Evolutionary conservation across 2,888 invertebrate species (phyloP).

Genomic region (Ectobius pallidus): DNA sequence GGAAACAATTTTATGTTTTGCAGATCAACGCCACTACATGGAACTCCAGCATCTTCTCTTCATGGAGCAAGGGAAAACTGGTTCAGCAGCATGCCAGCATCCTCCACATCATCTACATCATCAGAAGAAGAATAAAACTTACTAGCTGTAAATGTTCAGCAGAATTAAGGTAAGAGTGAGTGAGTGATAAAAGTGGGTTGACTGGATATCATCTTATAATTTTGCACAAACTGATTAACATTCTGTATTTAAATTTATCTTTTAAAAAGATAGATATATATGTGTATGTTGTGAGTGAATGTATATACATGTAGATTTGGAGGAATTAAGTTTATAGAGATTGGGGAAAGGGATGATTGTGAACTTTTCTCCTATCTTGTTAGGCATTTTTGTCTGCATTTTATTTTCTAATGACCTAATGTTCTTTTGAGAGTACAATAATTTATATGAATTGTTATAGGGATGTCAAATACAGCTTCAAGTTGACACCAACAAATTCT

Average conservation of each 20-base stretch:
- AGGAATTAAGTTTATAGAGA: no score
- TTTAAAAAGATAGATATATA: background rate
- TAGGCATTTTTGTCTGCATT: no score
- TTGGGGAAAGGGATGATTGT: no score
- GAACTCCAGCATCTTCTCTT: constrained; percentile 48
- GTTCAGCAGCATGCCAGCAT: constrained; percentile 62
- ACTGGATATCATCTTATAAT: constrained; percentile 4
- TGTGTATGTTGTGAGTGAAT: background rate
- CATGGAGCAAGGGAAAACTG: constrained; percentile 59
- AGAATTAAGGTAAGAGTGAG: background rate
- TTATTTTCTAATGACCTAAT: no score
- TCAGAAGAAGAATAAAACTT: constrained; percentile 43
- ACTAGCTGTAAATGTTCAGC: background rate
- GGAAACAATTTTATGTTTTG: no score
- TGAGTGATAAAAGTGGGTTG: background rate
- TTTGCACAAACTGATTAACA: constrained; percentile 1
- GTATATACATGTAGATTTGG: background rate
- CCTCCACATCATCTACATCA: constrained; percentile 56
- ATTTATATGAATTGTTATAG: no score
- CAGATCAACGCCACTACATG: constrained; percentile 48
- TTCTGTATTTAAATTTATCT: background rate
- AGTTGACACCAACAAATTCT: no score
- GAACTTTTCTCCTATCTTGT: no score
- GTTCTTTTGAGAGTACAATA: no score
- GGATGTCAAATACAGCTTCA: no score